These are phyloP conservation scores for Drosophila acutilabella DNA, from an alignment of 2,888 invertebrate genomes.

Conservation along the genomic window DNA sequence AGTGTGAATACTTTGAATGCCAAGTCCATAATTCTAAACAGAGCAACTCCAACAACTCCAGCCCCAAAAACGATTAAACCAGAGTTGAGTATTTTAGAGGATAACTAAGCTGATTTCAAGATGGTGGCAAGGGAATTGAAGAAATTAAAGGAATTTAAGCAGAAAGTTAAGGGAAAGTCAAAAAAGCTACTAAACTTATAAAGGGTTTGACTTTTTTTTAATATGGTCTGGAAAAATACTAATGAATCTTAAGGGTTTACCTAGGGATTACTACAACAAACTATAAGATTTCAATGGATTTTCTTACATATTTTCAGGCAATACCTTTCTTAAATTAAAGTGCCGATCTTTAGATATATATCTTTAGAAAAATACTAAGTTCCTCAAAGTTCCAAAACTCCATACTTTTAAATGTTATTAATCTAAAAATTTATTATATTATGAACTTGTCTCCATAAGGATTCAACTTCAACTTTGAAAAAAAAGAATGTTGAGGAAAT, in stretches of 20 bases:
- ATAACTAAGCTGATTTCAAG: conserved; percentile 5
- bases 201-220: no score
- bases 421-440: background rate
- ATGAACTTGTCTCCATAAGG: background rate
- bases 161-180: background rate
- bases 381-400: no score
- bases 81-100: conserved; percentile 2
- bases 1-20: conserved; percentile 41
- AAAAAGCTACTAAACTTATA: background rate
- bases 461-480: background rate
- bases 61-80: background rate
- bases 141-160: background rate
- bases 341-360: no score
- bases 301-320: no score
- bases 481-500: background rate
- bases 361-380: no score
- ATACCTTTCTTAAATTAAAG: no score
- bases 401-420: background rate
- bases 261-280: no score
- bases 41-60: background rate
- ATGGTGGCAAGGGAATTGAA: background rate
- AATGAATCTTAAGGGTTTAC: no score
- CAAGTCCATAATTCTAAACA: conserved; percentile 39
- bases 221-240: no score
- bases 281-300: no score